phyloP scores from a whole-genome alignment of 2,888 invertebrate genomes.

The Poecilus cupreus region DNA sequence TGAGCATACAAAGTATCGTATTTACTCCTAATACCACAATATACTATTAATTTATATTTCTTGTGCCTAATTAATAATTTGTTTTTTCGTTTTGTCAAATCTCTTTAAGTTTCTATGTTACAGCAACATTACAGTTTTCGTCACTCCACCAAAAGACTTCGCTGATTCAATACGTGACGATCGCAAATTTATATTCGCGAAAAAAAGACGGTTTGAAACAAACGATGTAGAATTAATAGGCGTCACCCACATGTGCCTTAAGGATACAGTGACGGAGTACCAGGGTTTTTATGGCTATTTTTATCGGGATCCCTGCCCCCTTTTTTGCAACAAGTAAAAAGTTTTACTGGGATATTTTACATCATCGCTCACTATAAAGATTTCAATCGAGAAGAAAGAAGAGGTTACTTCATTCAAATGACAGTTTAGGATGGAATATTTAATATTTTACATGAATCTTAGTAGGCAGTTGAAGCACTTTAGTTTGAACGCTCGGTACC shows the following conservation, averaged over 20 bases:
- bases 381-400: neutral
- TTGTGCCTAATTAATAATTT: no score
- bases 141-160: no score
- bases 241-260: constrained; percentile 12
- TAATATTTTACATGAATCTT: neutral
- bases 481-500: no score
- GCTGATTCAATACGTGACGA: neutral
- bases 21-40: no score
- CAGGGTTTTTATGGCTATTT: constrained; percentile 1
- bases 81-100: no score
- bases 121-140: neutral
- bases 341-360: neutral
- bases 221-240: constrained; percentile 24
- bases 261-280: neutral
- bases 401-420: neutral
- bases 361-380: constrained; percentile 6
- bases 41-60: no score
- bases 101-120: no score
- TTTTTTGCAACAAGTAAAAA: constrained; percentile 26
- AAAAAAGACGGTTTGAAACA: neutral
- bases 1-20: no score
- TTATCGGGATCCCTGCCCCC: neutral
- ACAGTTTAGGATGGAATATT: neutral
- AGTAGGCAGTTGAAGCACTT: no score
- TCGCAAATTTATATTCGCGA: neutral